These are phyloP conservation scores for Cataglyphis hispanica DNA, from an alignment of 1,140 invertebrate genomes.

Conservation along the genomic window DNA sequence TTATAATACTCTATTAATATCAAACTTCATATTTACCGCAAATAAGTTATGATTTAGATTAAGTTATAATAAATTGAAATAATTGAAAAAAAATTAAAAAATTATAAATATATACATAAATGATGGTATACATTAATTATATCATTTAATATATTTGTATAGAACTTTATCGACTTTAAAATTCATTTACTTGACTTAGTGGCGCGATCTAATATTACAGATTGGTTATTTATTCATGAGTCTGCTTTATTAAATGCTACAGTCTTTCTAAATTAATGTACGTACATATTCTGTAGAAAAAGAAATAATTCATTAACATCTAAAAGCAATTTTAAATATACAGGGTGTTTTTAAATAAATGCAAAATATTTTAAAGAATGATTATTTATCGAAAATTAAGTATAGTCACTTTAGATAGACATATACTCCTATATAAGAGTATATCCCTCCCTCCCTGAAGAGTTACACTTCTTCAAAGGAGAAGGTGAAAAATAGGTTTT, in stretches of 20 bases:
- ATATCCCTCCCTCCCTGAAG: too few relatives aligned
- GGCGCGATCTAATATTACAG: not conserved
- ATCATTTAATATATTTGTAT: conserved; percentile 1
- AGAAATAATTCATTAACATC: not conserved
- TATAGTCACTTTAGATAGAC: too few relatives aligned
- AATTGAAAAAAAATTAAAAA: conserved; percentile 21
- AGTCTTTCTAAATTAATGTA: conserved; percentile 33
- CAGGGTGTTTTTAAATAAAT: too few relatives aligned
- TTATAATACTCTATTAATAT: conserved; percentile 8
- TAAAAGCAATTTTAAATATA: not conserved
- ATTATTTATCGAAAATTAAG: too few relatives aligned
- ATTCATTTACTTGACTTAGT: conserved; percentile 1
- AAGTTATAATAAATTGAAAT: not conserved
- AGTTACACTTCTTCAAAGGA: too few relatives aligned
- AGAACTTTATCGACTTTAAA: conserved; percentile 30
- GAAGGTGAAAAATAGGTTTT: too few relatives aligned
- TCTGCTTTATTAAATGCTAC: conserved; percentile 3
- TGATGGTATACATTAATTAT: not conserved
- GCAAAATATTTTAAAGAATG: too few relatives aligned
- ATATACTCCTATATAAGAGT: too few relatives aligned
- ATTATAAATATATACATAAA: not conserved
- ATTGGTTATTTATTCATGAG: not conserved
- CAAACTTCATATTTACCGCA: not conserved
- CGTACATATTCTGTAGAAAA: not conserved
- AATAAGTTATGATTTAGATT: conserved; percentile 14